Evolutionary conservation across 2,797 vertebrate genomes (phyloP).

Genomic region (Artibeus jamaicensis): DNA sequence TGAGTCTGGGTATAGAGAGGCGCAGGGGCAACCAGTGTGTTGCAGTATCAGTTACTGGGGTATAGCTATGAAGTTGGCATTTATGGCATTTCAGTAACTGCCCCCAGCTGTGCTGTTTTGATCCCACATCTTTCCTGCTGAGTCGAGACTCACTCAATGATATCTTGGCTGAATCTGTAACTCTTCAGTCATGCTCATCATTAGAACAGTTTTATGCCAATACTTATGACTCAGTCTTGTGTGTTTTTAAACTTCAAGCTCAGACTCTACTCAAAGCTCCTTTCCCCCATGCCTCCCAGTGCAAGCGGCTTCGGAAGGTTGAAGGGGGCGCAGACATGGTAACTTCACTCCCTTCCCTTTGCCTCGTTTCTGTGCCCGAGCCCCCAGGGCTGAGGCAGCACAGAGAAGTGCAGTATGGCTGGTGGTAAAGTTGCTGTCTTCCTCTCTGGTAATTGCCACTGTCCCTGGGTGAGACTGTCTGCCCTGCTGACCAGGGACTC

Average conservation of each 20-base stretch:
- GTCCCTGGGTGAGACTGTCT: rapidly evolving
- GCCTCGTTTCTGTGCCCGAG: neutral
- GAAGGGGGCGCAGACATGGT: neutral
- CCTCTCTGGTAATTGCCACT: neutral
- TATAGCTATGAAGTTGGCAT: neutral
- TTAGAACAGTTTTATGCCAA: neutral
- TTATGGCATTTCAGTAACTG: neutral
- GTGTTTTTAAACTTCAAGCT: neutral
- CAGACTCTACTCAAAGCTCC: neutral
- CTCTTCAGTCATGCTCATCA: neutral
- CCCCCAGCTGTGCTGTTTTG: neutral
- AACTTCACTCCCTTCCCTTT: neutral
- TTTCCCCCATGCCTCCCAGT: neutral
- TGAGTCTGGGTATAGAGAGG: neutral
- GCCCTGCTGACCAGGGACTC: neutral
- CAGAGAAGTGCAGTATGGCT: neutral
- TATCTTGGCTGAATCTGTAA: neutral
- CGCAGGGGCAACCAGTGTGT: neutral
- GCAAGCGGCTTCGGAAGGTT: neutral
- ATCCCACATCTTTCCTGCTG: neutral
- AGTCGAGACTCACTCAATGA: neutral
- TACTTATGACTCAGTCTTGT: neutral
- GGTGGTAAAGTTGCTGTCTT: neutral
- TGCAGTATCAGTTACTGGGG: neutral
- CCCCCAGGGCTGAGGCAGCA: too few relatives aligned